phyloP scores from a whole-genome alignment of 2,888 invertebrate genomes.

The Tolmerus cingulatus region DNA sequence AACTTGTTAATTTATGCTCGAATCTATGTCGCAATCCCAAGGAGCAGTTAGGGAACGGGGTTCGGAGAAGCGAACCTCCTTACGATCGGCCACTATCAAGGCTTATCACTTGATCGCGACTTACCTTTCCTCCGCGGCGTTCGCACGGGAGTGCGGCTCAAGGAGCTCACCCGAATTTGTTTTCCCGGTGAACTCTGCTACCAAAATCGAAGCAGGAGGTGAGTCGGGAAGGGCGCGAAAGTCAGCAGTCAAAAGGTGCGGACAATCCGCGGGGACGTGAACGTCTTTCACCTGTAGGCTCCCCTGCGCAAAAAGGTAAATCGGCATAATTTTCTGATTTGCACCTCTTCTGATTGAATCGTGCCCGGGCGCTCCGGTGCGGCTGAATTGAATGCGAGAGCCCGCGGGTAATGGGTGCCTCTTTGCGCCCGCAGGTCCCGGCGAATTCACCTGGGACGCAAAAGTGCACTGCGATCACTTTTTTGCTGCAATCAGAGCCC shows the following conservation, averaged over 20 bases:
- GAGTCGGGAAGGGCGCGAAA: neutral
- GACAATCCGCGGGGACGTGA: conserved; percentile 5
- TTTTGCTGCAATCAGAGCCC: conserved; percentile 3
- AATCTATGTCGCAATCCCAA: neutral
- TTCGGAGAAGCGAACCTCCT: neutral
- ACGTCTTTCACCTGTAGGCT: conserved; percentile 7
- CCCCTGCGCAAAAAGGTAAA: conserved; percentile 3
- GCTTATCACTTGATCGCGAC: conserved; percentile 32
- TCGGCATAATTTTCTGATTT: conserved; percentile 37
- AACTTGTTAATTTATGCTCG: neutral
- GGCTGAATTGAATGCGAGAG: neutral
- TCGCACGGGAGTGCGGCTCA: neutral
- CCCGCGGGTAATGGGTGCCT: neutral
- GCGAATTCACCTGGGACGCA: neutral
- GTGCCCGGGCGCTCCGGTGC: neutral
- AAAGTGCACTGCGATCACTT: neutral
- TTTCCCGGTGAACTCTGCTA: conserved; percentile 20
- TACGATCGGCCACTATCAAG: neutral
- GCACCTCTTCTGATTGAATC: conserved; percentile 39
- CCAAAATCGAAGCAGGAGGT: neutral
- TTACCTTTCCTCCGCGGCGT: neutral
- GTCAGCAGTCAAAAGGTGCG: conserved; percentile 33
- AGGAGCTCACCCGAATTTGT: conserved; percentile 26
- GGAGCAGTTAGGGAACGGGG: neutral
- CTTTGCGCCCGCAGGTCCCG: neutral